Evolutionary conservation across 2,888 invertebrate genomes (phyloP).

Genomic region (Stenoptilia bipunctidactyla): DNA sequence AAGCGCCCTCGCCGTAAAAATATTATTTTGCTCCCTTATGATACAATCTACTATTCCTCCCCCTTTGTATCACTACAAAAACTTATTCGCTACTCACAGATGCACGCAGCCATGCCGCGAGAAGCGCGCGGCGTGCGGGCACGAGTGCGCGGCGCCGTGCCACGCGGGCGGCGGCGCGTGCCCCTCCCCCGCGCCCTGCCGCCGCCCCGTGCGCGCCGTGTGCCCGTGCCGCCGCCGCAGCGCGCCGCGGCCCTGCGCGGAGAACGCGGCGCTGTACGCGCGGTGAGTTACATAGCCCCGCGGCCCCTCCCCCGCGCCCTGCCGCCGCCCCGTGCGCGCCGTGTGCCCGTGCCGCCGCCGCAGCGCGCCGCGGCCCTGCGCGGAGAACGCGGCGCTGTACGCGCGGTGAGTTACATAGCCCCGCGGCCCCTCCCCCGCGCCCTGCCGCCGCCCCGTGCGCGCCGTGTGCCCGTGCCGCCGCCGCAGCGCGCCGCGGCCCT

Average conservation of each 20-base stretch:
- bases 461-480: constrained; percentile 88
- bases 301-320: constrained; percentile 86
- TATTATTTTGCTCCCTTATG: too few species aligned
- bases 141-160: constrained; percentile 87
- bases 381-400: constrained; percentile 69
- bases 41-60: too few species aligned
- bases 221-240: constrained; percentile 86
- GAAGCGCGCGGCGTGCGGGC: constrained; percentile 85
- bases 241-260: constrained; percentile 79
- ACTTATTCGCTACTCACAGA: constrained; percentile 24
- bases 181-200: constrained; percentile 83
- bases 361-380: constrained; percentile 77
- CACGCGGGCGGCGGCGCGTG: constrained; percentile 90
- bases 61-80: too few species aligned
- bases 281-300: too few species aligned
- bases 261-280: constrained; percentile 58
- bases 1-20: too few species aligned
- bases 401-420: too few species aligned
- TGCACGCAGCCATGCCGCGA: constrained; percentile 87
- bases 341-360: constrained; percentile 87
- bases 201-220: constrained; percentile 78
- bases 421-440: constrained; percentile 87
- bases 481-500: constrained; percentile 77
- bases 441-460: constrained; percentile 77
- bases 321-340: constrained; percentile 78